Percentiles rank a stretch among this genome's conserved stretches.
phyloP scores from a whole-genome alignment of 2,888 invertebrate genomes.

The Pinctada fucata region DNA sequence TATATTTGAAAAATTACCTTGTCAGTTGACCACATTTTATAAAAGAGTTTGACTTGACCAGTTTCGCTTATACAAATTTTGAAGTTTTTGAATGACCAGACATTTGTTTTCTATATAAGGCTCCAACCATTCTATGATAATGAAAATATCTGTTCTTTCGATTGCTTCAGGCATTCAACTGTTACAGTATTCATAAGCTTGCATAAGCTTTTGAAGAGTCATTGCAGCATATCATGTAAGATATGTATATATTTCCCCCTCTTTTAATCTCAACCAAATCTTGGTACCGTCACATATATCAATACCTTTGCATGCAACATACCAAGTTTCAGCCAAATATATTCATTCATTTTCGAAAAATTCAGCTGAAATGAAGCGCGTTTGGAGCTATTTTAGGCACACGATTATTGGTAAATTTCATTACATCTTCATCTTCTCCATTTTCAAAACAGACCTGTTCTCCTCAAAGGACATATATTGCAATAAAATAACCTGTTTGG shows the following conservation, averaged over 20 bases:
- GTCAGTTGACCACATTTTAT: slow-evolving; percentile 22
- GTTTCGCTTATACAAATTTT: slow-evolving; percentile 1
- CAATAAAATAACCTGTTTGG: too few species aligned
- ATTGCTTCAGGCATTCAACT: slow-evolving; percentile 9
- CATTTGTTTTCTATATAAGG: background rate
- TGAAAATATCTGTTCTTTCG: background rate
- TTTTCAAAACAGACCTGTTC: too few species aligned
- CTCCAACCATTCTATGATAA: background rate
- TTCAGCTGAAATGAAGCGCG: too few species aligned
- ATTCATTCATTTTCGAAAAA: too few species aligned
- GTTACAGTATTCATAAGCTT: slow-evolving; percentile 7
- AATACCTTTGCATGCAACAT: too few species aligned
- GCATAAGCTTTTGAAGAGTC: slow-evolving; percentile 6
- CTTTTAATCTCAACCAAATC: too few species aligned
- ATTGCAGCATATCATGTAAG: background rate
- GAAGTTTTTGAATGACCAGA: slow-evolving; percentile 20
- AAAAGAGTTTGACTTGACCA: background rate
- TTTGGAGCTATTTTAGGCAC: too few species aligned
- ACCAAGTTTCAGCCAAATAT: too few species aligned
- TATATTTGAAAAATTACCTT: background rate
- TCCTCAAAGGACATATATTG: too few species aligned
- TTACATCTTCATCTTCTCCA: too few species aligned
- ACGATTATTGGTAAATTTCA: too few species aligned
- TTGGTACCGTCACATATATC: too few species aligned
- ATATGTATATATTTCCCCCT: background rate